Base-by-base conservation (phyloP, 2,888 invertebrate genomes). In the Hydrotaea cyrtoneurina region DNA sequence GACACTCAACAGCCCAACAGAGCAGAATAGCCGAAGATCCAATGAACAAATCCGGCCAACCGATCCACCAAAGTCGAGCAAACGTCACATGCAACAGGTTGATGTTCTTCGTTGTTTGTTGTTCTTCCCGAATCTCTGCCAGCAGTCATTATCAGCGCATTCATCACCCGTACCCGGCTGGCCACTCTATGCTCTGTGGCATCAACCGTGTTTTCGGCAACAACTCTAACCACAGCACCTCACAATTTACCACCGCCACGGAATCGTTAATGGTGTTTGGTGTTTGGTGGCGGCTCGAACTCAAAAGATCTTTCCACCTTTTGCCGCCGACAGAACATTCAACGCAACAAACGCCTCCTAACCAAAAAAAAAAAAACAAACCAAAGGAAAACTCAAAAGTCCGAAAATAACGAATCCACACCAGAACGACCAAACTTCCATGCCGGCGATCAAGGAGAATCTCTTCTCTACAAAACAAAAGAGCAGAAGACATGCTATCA, bases 241-340 rank as follows among this genome's bases (percentile, higher is more conserved):
- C 82, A 74, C n/a, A 76, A 72, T 64, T 59, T 7, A 80, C 43
- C 71, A 80, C 46, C 74, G 69, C 85, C 85, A 83, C 83, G 83
- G 80, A 83, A 83, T 78, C 78, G 80, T 80, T 86, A 83, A 82
- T 83, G 59, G 78, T 78, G 82, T 66, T 64, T 50, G 31, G 57
- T 75, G 55, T 43, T n/a, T 17, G 15, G 19, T 71, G 86, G 86
- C 87, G 86, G 89, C 89, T 88, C 77, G 88, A 87, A 88, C 87
- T 91, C 91, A 90, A 90, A 90, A 91, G 89, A 88, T 84, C 79
- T 87, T 85, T 87, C 84, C 86, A 86, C 86, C 86, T 88, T 87
- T 85, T 85, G 87, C 88, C 87, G 90, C 90, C 91, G 91, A 90
- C 91, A 90, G 91, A 90, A 87, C 89, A 90, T 91, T 91, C 91